Evolutionary conservation across 2,888 invertebrate genomes (phyloP).

Genomic region (Parnassius mnemosyne): DNA sequence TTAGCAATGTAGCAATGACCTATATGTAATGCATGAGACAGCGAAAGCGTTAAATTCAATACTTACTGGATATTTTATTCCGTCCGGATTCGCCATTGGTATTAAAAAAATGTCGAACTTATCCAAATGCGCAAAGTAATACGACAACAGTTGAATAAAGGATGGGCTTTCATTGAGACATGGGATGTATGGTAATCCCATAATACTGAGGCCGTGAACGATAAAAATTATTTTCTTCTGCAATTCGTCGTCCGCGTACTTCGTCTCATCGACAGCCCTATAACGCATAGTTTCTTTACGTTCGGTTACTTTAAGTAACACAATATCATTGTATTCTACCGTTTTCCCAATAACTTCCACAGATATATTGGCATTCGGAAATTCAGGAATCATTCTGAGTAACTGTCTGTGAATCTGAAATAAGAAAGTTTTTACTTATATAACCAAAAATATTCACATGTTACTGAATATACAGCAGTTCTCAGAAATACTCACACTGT

Average conservation of each 20-base stretch:
- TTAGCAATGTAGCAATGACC: no score
- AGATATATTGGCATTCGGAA: slow-evolving; percentile 44
- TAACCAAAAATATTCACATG: slow-evolving; percentile 2
- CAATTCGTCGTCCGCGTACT: slow-evolving; percentile 50
- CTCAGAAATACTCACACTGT: slow-evolving; percentile 14
- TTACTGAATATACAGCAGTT: background rate
- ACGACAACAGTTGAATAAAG: slow-evolving; percentile 43
- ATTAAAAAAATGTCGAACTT: slow-evolving; percentile 66
- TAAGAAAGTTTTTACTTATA: background rate
- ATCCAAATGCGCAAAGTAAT: slow-evolving; percentile 55
- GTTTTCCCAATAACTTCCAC: slow-evolving; percentile 51
- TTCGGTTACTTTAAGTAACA: slow-evolving; percentile 47
- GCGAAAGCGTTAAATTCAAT: background rate
- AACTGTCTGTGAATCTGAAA: slow-evolving; percentile 50
- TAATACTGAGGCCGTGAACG: slow-evolving; percentile 58
- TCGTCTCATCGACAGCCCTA: slow-evolving; percentile 43
- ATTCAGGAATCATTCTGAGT: slow-evolving; percentile 32
- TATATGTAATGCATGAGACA: no score
- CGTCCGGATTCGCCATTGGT: slow-evolving; percentile 70
- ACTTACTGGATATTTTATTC: slow-evolving; percentile 34
- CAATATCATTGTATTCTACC: slow-evolving; percentile 57
- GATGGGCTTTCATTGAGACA: slow-evolving; percentile 33
- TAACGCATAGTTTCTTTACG: slow-evolving; percentile 33
- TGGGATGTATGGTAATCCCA: slow-evolving; percentile 41
- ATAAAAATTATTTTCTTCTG: slow-evolving; percentile 66